These are phyloP conservation scores for Eleutherodactylus coqui DNA, from an alignment of 2,797 vertebrate species.

Conservation along the genomic window DNA sequence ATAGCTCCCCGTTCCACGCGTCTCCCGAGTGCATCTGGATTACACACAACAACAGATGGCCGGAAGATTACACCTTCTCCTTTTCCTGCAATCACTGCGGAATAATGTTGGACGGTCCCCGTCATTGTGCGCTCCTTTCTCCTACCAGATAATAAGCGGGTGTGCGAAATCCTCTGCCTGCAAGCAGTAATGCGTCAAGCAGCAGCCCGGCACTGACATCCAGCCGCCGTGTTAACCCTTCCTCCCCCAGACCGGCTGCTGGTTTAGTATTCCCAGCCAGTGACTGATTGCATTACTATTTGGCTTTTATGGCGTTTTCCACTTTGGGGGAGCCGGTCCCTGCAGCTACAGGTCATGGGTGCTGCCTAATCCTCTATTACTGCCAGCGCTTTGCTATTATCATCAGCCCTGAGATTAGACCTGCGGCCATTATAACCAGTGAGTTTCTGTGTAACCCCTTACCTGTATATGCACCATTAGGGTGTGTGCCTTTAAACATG, in stretches of 20 bases:
- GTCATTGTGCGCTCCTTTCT: slow-evolving; percentile 18
- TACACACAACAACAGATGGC: slow-evolving; percentile 40
- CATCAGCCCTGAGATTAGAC: background rate
- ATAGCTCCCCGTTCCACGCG: background rate
- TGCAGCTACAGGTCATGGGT: background rate
- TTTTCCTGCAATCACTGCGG: slow-evolving; percentile 32
- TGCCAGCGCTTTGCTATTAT: background rate
- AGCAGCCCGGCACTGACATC: background rate
- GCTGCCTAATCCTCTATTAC: background rate
- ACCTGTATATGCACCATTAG: too few species aligned
- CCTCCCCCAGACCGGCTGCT: background rate
- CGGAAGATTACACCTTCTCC: slow-evolving; percentile 37
- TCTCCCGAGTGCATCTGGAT: slow-evolving; percentile 28
- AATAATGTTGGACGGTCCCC: background rate
- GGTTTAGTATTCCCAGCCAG: background rate
- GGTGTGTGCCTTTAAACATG: too few species aligned
- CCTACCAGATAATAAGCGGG: slow-evolving; percentile 29
- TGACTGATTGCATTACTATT: background rate
- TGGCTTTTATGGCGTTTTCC: background rate
- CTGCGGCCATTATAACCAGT: too few species aligned
- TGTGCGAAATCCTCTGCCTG: background rate
- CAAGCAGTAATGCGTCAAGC: background rate
- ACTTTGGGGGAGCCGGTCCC: background rate
- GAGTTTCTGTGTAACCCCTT: too few species aligned
- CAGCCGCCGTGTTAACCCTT: slow-evolving; percentile 7